Conservation (phyloP, 2,113 vertebrate species). For the Brachyhypopomus gauderio region DNA sequence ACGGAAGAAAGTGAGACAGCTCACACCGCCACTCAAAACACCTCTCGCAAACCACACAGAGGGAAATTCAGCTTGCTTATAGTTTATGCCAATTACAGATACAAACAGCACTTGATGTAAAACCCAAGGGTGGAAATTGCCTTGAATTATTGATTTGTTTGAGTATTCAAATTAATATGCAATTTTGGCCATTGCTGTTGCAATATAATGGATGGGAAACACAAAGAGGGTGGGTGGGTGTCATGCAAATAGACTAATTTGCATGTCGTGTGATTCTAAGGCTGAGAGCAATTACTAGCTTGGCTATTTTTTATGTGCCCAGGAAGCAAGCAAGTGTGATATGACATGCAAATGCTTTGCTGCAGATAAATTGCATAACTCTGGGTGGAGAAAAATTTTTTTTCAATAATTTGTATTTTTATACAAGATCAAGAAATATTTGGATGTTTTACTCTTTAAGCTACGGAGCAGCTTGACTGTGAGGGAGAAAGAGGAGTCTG, state of each 20-base stretch:
- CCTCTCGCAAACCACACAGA: constrained; percentile 1
- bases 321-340: background rate
- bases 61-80: constrained; percentile 20
- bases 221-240: constrained; percentile 27
- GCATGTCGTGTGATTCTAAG: constrained; percentile 25
- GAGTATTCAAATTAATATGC: constrained; percentile 41
- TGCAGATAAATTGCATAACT: background rate
- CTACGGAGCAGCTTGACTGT: background rate
- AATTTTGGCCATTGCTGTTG: background rate
- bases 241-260: constrained; percentile 34
- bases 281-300: constrained; percentile 25
- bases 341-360: background rate
- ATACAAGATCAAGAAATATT: background rate
- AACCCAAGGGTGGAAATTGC: constrained; percentile 16
- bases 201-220: constrained; percentile 27
- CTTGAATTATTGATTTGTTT: constrained; percentile 36
- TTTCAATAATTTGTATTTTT: background rate
- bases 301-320: background rate
- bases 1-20: constrained; percentile 76
- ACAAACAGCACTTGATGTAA: background rate
- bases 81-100: constrained; percentile 4
- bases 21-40: background rate
- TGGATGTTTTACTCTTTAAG: background rate
- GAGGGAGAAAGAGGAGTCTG: background rate
- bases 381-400: background rate